Conservation (phyloP, 2,797 vertebrate species). For the Cuniculus paca region DNA sequence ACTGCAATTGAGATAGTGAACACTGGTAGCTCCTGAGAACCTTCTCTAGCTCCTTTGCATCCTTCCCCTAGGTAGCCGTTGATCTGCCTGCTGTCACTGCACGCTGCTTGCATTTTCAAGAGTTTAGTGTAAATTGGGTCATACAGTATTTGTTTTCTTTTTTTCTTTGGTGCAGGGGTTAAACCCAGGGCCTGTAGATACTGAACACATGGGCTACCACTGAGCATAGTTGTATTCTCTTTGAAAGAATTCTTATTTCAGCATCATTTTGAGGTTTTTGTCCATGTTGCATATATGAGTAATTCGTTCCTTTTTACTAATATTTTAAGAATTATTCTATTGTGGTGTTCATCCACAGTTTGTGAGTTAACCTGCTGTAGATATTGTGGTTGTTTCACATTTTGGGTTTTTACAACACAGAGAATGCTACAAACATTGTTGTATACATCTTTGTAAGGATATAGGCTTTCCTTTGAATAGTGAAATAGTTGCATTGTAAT, state of each 20-base stretch:
- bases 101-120: neutral
- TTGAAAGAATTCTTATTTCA: neutral
- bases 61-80: neutral
- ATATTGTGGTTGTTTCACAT: neutral
- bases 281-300: neutral
- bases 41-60: neutral
- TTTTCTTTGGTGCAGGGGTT: neutral
- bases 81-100: neutral
- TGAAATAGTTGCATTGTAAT: neutral
- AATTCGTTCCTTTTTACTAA: neutral
- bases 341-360: neutral
- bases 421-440: neutral
- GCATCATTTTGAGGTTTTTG: neutral
- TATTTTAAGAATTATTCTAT: neutral
- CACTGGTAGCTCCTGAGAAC: neutral
- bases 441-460: neutral
- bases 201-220: neutral
- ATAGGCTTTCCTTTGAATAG: constrained; percentile 3
- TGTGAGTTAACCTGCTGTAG: neutral
- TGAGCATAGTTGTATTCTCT: neutral
- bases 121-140: neutral
- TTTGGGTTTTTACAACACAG: neutral
- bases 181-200: neutral
- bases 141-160: neutral
- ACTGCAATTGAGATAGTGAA: neutral